A percentile compares a stretch with the other conserved stretches of the same genome.
These are phyloP conservation scores for Excalfactoria chinensis DNA, from an alignment of 2,113 vertebrate genomes.

Conservation along the genomic window DNA sequence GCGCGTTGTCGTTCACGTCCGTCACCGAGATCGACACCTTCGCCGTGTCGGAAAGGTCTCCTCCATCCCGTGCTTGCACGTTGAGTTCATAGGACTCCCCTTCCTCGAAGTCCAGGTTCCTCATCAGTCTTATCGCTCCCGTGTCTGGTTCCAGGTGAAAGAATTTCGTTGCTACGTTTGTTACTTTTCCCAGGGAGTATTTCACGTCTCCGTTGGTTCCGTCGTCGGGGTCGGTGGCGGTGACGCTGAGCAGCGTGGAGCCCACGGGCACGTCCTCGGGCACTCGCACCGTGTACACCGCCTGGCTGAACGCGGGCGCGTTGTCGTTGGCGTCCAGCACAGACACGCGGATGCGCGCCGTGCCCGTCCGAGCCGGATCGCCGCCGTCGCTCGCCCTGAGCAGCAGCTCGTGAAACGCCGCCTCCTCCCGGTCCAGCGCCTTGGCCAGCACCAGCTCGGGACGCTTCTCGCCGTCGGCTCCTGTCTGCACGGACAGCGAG, in stretches of 20 bases:
- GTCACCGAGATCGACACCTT: not conserved
- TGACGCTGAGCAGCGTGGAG: not conserved
- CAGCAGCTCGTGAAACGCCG: slow-evolving; percentile 79
- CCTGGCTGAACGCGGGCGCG: not conserved
- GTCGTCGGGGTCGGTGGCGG: not conserved
- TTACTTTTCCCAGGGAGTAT: no score
- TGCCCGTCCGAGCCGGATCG: not conserved
- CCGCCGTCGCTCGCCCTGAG: slow-evolving; percentile 66
- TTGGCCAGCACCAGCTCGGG: slow-evolving; percentile 82
- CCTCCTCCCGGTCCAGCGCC: slow-evolving; percentile 76
- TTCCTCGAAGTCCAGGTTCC: no score
- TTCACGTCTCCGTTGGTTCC: rapidly evolving
- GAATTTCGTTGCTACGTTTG: no score
- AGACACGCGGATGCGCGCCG: not conserved
- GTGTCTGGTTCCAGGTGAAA: no score
- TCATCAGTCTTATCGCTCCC: no score
- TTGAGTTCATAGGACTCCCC: no score
- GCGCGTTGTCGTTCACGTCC: not conserved
- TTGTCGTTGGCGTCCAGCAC: slow-evolving; percentile 39
- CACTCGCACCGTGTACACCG: not conserved
- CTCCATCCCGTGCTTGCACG: not conserved
- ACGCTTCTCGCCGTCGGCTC: slow-evolving; percentile 76
- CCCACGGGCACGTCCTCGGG: not conserved
- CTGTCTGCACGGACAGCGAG: slow-evolving; percentile 77
- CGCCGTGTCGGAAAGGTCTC: not conserved